Base-by-base conservation (phyloP, 2,888 invertebrate genomes). In the Globia sparganii region DNA sequence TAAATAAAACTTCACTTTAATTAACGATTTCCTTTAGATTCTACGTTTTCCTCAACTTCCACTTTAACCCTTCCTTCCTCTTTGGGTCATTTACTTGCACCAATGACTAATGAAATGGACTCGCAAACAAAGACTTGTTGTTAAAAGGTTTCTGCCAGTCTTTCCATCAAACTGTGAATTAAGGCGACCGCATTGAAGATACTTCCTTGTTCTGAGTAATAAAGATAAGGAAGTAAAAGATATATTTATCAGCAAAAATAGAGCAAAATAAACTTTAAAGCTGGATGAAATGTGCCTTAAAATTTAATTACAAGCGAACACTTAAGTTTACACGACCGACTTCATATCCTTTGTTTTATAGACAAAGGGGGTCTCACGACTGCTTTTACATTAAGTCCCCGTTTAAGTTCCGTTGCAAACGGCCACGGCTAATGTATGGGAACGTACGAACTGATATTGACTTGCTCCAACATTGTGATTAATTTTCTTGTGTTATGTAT, bases 231-330 rank as follows among this genome's bases (percentile, higher is more conserved):
- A 28, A 58, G 46, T 34, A 72, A 67, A 82, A 84, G 18, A 72
- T 69, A 72, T 61, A 82, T 82, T 86, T 80, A 80, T 43, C 76
- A 75, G 69, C 9, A 67, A 65, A 72, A 56, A 64, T 65, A 18
- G 53, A 72, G n/a, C 31, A 66, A 81, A 83, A 86, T 80, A 73
- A 78, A 76, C 72, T 77, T 80, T 85, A 71, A 87, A 86, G 80
- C 80, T 72, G 72, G 83, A 86, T 86, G 86, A 86, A 88, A 89
- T 90, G 88, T 86, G 87, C 86, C 89, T 87, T 90, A 84, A 89
- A 91, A 90, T 91, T 91, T 91, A 90, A 92, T 93, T 91, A 92
- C 89, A 88, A 89, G 87, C 66, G 89, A 89, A 90, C 90, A 90
- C 90, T 91, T 90, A 92, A 92, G 89, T 91, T 92, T 89, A 90